A percentile compares a stretch with the other conserved stretches of the same genome.
phyloP scores from a whole-genome alignment of 2,113 vertebrate genomes.

The Zingel zingel region DNA sequence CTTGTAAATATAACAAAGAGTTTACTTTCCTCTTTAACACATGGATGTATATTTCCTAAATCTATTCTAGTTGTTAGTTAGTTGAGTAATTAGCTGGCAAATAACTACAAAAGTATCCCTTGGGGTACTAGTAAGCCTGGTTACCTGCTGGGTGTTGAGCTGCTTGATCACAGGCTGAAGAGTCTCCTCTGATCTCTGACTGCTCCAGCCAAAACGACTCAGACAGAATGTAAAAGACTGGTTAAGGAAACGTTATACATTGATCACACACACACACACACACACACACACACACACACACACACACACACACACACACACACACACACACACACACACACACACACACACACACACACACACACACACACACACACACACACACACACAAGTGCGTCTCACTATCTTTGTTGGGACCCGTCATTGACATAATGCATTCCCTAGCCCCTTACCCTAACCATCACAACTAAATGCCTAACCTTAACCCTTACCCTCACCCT shows the following conservation, averaged over 20 bases:
- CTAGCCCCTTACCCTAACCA: no score
- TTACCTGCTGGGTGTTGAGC: conserved; percentile 91
- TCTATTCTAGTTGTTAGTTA: neutral
- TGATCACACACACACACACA: neutral
- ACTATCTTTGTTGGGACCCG: no score
- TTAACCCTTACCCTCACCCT: no score
- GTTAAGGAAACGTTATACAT: conserved; percentile 80
- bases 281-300: neutral
- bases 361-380: no score
- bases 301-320: neutral
- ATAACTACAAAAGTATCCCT: neutral
- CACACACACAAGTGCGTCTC: no score
- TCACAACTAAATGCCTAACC: no score
- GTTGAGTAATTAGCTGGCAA: neutral
- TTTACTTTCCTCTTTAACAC: neutral
- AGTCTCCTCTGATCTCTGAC: conserved; percentile 89
- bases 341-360: no score
- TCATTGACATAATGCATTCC: no score
- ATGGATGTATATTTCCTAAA: neutral
- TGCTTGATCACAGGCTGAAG: conserved; percentile 94
- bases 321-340: no score
- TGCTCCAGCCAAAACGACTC: conserved; percentile 94
- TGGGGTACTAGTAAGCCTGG: neutral
- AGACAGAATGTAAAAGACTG: conserved; percentile 88
- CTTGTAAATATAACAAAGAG: neutral